Conservation (phyloP, 2,888 invertebrate species). For the Drosophila algonquin region DNA sequence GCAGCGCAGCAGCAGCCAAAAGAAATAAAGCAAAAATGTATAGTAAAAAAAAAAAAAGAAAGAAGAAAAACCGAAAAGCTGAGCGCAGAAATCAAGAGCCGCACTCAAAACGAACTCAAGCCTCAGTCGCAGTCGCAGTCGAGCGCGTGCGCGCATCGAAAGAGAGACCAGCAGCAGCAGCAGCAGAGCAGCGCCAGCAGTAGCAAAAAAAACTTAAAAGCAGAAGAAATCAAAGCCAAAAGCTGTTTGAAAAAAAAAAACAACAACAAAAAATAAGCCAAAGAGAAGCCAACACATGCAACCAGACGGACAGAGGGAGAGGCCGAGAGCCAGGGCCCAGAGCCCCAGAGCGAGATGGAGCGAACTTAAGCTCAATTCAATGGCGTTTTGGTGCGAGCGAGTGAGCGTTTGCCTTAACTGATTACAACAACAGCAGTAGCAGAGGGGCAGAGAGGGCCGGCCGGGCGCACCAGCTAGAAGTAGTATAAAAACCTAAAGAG, state of each 20-base stretch:
- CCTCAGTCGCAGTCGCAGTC: constrained; percentile 5
- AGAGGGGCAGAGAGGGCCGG: background rate
- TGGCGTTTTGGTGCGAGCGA: constrained; percentile 75
- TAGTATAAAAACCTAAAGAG: constrained; percentile 8
- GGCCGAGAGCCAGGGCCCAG: constrained; percentile 30
- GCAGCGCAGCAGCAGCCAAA: constrained; percentile 33
- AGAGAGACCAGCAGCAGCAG: constrained; percentile 35
- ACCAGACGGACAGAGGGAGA: constrained; percentile 44
- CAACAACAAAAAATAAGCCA: constrained; percentile 31
- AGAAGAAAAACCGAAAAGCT: constrained; percentile 26
- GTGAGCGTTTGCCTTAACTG: constrained; percentile 59
- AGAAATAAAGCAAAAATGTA: constrained; percentile 39
- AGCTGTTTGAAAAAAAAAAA: constrained; percentile 59
- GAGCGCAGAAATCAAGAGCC: constrained; percentile 62
- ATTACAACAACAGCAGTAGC: constrained; percentile 62
- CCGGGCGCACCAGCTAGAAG: constrained; percentile 20
- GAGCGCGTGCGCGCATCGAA: constrained; percentile 64
- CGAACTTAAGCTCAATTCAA: constrained; percentile 68
- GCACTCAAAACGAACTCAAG: constrained; percentile 55
- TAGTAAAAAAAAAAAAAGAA: constrained; percentile 22
- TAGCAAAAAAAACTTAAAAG: constrained; percentile 38
- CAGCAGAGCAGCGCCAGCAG: constrained; percentile 18
- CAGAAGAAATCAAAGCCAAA: constrained; percentile 72
- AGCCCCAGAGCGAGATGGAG: constrained; percentile 39
- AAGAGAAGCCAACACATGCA: constrained; percentile 24